Evolutionary conservation across 2,888 invertebrate genomes (phyloP).

Genomic region (Hirtodrosophila histrioides): DNA sequence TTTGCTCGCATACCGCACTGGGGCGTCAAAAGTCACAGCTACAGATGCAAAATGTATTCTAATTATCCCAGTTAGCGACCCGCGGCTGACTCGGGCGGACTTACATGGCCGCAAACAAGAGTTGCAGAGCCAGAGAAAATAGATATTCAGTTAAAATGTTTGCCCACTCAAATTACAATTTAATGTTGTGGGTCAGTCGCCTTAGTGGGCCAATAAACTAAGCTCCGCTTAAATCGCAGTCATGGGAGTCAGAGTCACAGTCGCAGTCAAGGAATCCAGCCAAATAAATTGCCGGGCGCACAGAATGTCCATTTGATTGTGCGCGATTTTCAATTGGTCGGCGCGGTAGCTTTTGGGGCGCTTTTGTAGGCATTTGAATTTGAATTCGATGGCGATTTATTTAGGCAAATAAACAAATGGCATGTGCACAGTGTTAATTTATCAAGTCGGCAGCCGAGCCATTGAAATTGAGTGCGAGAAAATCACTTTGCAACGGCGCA

Average conservation of each 20-base stretch:
- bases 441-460: conserved; percentile 62
- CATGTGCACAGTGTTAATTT: conserved; percentile 78
- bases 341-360: conserved; percentile 62
- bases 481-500: conserved; percentile 67
- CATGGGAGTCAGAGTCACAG: conserved; percentile 50
- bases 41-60: conserved; percentile 53
- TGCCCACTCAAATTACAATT: conserved; percentile 80
- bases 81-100: conserved; percentile 28
- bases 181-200: conserved; percentile 77
- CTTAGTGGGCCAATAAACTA: conserved; percentile 77
- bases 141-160: conserved; percentile 72
- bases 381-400: conserved; percentile 69
- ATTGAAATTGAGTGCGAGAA: conserved; percentile 76
- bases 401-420: conserved; percentile 77
- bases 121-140: conserved; percentile 8
- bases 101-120: conserved; percentile 35
- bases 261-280: conserved; percentile 39
- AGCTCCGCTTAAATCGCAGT: conserved; percentile 50
- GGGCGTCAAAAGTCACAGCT: conserved; percentile 68
- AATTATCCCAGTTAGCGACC: conserved; percentile 56
- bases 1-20: conserved; percentile 45
- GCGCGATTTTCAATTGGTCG: conserved; percentile 69
- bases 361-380: conserved; percentile 56
- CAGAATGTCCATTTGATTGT: conserved; percentile 72
- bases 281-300: conserved; percentile 70